phyloP scores from a whole-genome alignment of 2,797 vertebrate species.

The Phaenicophaeus curvirostris region DNA sequence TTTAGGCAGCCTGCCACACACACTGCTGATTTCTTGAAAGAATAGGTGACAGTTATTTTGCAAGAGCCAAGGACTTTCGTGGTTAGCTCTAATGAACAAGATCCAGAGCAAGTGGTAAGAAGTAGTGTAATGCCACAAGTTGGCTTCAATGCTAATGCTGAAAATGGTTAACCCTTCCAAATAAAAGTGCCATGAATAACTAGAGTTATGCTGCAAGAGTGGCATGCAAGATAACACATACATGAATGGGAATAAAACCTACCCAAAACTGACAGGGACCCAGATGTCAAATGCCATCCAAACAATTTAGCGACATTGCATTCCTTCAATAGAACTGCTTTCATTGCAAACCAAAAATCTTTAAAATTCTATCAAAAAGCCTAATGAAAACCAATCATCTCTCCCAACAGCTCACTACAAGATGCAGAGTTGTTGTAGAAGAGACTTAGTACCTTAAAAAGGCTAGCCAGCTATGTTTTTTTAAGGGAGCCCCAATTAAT shows the following conservation, averaged over 20 bases:
- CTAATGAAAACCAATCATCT: background rate
- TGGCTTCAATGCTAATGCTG: background rate
- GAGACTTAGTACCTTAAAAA: background rate
- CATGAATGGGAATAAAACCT: background rate
- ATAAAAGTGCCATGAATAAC: background rate
- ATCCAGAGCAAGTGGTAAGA: background rate
- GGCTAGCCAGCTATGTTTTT: background rate
- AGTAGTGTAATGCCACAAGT: rapidly evolving
- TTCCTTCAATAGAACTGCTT: background rate
- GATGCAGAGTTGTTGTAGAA: background rate
- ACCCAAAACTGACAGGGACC: background rate
- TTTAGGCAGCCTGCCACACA: background rate
- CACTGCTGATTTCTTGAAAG: background rate
- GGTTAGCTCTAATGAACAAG: background rate
- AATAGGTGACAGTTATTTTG: background rate
- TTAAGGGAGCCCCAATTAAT: background rate
- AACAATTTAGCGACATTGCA: background rate
- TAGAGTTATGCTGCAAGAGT: background rate
- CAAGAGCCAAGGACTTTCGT: conserved; percentile 8
- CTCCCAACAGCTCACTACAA: background rate
- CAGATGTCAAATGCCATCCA: background rate
- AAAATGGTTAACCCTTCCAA: background rate
- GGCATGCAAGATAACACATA: background rate
- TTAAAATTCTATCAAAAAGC: background rate
- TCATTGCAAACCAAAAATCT: background rate